Evolutionary conservation across 2,888 invertebrate genomes (phyloP).

Genomic region (Pristionchus fissidentatus): DNA sequence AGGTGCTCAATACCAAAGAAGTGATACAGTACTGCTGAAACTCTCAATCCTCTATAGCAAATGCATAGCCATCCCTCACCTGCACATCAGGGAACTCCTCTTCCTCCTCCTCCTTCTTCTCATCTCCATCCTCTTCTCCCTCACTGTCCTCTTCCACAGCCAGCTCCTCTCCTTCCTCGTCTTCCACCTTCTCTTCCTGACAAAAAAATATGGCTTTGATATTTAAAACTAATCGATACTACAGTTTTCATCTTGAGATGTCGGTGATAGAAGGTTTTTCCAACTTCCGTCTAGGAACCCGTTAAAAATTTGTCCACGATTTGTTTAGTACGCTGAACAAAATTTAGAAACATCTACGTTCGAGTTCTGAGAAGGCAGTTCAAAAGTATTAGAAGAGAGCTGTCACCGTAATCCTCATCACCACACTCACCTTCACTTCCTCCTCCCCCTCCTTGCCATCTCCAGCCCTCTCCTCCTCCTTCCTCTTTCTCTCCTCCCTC

Average conservation of each 20-base stretch:
- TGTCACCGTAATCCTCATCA: neutral
- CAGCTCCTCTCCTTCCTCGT: constrained; percentile 70
- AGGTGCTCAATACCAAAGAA: no score
- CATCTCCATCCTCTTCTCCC: constrained; percentile 77
- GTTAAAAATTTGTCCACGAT: neutral
- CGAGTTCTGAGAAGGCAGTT: neutral
- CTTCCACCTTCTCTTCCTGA: constrained; percentile 52
- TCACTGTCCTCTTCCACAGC: constrained; percentile 71
- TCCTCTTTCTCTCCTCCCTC: constrained; percentile 54
- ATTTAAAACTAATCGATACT: neutral
- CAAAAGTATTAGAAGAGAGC: no score
- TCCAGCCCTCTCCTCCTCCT: constrained; percentile 31
- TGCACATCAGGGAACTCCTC: constrained; percentile 77
- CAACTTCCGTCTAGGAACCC: neutral
- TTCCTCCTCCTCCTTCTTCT: constrained; percentile 63
- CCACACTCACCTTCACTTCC: constrained; percentile 50
- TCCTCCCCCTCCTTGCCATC: constrained; percentile 77
- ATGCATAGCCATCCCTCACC: constrained; percentile 54
- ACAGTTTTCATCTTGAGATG: no score
- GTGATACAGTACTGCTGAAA: no score
- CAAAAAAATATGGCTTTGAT: neutral
- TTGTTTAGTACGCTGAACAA: no score
- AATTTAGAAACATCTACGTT: no score
- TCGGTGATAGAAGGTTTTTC: neutral
- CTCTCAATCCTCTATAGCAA: no score